Base-by-base conservation (phyloP, 2,888 invertebrate species). In the Ormyrus pomaceus region DNA sequence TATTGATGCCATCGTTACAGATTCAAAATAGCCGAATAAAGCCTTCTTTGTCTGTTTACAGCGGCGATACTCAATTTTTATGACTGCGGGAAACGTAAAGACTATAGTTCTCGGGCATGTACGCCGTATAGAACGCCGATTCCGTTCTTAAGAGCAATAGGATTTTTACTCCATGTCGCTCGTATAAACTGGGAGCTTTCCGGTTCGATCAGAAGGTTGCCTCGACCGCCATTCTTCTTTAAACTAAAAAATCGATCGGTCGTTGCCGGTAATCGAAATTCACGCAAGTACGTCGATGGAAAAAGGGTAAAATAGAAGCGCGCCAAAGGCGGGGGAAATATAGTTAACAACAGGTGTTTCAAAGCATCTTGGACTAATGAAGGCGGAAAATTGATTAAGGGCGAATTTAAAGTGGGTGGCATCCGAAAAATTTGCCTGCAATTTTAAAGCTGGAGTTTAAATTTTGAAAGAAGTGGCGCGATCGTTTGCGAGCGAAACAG, bases 151-250 rank as follows among this genome's bases (percentile, higher is more conserved):
- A 50, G 66, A 58, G 64, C 58, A 58, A 64, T 58, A 74, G 66
- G 51, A 74, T 74, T 74, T 55, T 83, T 77, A 82, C 58, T 84
- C 82, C 62, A 80, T 81, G 64, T 84, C 83, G 71, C 81, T 84
- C 69, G 76, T 81, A 80, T 78, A 84, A 75, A 83, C 83, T 53
- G 79, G 70, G 82, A 81, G 65, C 9, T 66, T 53, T 61, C 81
- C 51, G 77, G 69, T 68, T 85, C 83, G 79, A 83, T 82, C 82
- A 80, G 68, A 59, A 81, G 74, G 70, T 83, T 81, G 8, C 82
- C 83, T 2, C 68, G 81, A 11, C 82, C 82, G 72, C 83, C 83
- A 82, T 81, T 84, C 80, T 82, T 68, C 78, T 61, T 53, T 46
- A 55, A 19, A 58, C 59, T 34, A 58, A 66, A 71, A 50, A 74